Evolutionary conservation across 2,797 vertebrate genomes (phyloP).

Genomic region (Benthosema pterotum): DNA sequence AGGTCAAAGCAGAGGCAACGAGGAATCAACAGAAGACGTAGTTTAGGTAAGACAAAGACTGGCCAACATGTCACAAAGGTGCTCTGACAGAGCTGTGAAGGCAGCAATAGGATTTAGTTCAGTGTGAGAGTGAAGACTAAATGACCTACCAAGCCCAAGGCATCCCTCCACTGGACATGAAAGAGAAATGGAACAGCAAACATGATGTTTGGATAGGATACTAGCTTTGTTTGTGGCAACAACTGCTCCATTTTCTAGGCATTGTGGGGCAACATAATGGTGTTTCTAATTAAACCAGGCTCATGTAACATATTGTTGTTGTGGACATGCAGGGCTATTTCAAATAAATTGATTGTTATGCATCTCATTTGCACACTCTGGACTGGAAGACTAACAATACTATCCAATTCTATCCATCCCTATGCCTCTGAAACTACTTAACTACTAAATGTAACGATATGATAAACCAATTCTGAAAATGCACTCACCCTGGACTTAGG

Average conservation of each 20-base stretch:
- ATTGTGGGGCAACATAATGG: not conserved
- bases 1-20: not conserved
- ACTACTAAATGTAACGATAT: not conserved
- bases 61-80: slow-evolving; percentile 7
- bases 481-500: slow-evolving; percentile 84
- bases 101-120: slow-evolving; percentile 36
- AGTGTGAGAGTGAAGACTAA: slow-evolving; percentile 25
- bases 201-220: slow-evolving; percentile 24
- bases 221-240: slow-evolving; percentile 1
- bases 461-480: slow-evolving; percentile 17
- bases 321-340: not conserved
- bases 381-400: not conserved
- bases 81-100: slow-evolving; percentile 29
- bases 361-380: not conserved
- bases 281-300: too few relatives aligned
- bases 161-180: slow-evolving; percentile 84
- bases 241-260: not conserved
- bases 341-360: not conserved
- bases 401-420: not conserved
- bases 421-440: not conserved
- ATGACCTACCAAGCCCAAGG: slow-evolving; percentile 83
- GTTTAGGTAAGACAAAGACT: slow-evolving; percentile 48
- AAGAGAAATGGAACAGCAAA: slow-evolving; percentile 68
- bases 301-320: not conserved
- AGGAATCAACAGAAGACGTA: not conserved